Evolutionary conservation across 1,140 invertebrate genomes (phyloP), one percentile per base, ranked within the genome.

Genomic region (Scaptomyza pallida): DNA sequence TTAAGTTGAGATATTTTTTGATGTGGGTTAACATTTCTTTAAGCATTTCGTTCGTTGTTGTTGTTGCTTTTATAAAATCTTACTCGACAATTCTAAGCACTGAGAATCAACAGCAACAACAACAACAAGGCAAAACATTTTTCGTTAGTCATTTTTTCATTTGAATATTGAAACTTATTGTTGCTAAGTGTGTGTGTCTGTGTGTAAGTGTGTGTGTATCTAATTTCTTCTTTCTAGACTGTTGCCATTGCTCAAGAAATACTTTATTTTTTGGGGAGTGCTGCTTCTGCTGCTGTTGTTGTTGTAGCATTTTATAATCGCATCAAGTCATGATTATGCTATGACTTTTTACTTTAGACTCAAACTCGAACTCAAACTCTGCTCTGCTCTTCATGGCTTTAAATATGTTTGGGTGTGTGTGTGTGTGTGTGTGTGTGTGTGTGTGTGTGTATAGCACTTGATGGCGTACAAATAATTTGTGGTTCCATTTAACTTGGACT

Each of bases 301-400:
- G 56, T 63, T 65, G 45, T 54, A 63, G 71, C 56, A 72, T 75
- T 86, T 83, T 88, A 78, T 88, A 88, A 88, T 88, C 82, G 82
- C 83, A 88, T 88, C 82, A 88, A 88, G 82, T 88, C 82, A 88
- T 88, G 82, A 88, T 89, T 88, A 82, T 68, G 68, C 78, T 81
- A 83, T 70, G 75, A 83, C 71, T 83, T 78, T 64, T 55, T 63
- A 30, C 60, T 55, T 48, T 59, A 40, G 72, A 70, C 63, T 64
- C n/a, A n/a, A n/a, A n/a, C n/a, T n/a, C n/a, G n/a, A n/a, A n/a
- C n/a, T n/a, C n/a, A n/a, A n/a, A n/a, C n/a, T n/a, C n/a, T n/a
- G 48, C 23, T 26, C 56, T 70, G 50, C 57, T n/a, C n/a, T 63
- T 75, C 33, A 69, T 43, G 30, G 37, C 37, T 23, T 54, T 77